phyloP scores from a whole-genome alignment of 2,888 invertebrate species.

The Ectemnius lituratus region DNA sequence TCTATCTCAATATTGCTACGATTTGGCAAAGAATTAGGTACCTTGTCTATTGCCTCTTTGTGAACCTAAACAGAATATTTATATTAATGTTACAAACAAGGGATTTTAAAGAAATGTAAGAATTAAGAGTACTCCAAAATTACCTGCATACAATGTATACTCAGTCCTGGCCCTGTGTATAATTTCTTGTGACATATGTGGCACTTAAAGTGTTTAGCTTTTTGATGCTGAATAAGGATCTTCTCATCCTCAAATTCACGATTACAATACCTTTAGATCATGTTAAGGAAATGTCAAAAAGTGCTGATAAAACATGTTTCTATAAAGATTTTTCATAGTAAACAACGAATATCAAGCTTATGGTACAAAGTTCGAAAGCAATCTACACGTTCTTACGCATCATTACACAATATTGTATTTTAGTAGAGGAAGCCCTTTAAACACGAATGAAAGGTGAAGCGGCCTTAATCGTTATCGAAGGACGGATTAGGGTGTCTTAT shows the following conservation, averaged over 20 bases:
- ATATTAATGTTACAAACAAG: not conserved
- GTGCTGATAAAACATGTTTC: too few species aligned
- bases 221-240: slow-evolving; percentile 99
- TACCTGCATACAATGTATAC: slow-evolving; percentile 99
- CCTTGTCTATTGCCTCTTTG: slow-evolving; percentile 99
- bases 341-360: too few species aligned
- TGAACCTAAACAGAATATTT: slow-evolving; percentile 85
- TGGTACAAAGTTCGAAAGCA: too few species aligned
- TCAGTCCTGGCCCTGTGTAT: slow-evolving; percentile 98
- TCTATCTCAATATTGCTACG: slow-evolving; percentile 99
- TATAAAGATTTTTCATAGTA: too few species aligned
- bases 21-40: slow-evolving; percentile 98
- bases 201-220: slow-evolving; percentile 99
- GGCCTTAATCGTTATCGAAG: not conserved
- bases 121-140: slow-evolving; percentile 1
- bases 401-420: not conserved
- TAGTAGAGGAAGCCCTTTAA: slow-evolving; percentile 1
- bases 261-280: slow-evolving; percentile 94
- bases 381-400: not conserved
- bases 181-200: slow-evolving; percentile 99
- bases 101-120: too few species aligned
- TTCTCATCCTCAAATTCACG: slow-evolving; percentile 99
- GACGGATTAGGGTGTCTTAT: not conserved
- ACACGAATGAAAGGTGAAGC: not conserved
- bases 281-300: slow-evolving; percentile 79